Conservation (phyloP, 2,888 invertebrate genomes). For the Eupithecia vulgata region DNA sequence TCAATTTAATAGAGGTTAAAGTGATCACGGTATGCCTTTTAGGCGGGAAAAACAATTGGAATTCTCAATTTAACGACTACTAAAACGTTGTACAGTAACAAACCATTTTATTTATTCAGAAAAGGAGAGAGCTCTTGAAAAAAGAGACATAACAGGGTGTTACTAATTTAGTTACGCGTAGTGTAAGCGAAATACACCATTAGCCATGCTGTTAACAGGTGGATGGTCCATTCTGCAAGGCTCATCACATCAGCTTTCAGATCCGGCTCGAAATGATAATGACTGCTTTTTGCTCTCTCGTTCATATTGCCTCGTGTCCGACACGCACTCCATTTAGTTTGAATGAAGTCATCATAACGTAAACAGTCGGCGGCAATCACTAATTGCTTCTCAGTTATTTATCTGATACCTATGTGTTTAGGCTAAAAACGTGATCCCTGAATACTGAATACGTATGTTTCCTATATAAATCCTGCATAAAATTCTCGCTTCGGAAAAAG, state of each 20-base stretch:
- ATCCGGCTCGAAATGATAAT: slow-evolving; percentile 67
- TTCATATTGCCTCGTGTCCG: slow-evolving; percentile 41
- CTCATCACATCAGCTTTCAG: slow-evolving; percentile 59
- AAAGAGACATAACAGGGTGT: slow-evolving; percentile 33
- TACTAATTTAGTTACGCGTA: slow-evolving; percentile 42
- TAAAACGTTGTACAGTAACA: neutral
- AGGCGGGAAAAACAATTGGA: neutral
- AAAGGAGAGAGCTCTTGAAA: slow-evolving; percentile 7
- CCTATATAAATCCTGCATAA: no score
- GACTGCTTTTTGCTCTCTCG: slow-evolving; percentile 51
- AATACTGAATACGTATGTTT: neutral
- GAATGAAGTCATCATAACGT: neutral
- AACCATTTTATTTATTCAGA: slow-evolving; percentile 9
- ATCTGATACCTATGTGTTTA: neutral
- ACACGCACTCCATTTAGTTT: slow-evolving; percentile 44
- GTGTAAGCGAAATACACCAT: slow-evolving; percentile 48
- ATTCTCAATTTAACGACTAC: neutral
- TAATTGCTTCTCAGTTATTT: neutral
- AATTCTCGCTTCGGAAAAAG: slow-evolving; percentile 1
- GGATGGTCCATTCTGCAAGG: slow-evolving; percentile 47
- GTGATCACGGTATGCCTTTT: neutral
- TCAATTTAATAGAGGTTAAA: neutral
- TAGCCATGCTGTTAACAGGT: slow-evolving; percentile 46
- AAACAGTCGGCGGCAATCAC: neutral
- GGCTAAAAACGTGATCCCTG: neutral